A percentile compares a stretch with the other conserved stretches of the same genome.
phyloP scores from a whole-genome alignment of 2,113 vertebrate species.

The Etheostoma spectabile region DNA sequence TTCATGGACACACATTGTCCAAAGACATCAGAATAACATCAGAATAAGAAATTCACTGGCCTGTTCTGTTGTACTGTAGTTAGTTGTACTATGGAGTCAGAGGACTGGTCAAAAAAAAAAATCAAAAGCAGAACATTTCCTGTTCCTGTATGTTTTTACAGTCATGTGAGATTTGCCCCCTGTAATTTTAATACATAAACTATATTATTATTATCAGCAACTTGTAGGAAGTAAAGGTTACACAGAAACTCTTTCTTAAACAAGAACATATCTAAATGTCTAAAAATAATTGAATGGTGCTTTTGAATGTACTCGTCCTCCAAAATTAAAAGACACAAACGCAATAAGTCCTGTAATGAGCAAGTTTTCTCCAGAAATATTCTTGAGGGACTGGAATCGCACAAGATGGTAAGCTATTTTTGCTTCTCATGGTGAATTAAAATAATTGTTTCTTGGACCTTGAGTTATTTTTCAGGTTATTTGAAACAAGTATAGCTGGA shows the following conservation, averaged over 20 bases:
- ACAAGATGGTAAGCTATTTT: constrained; percentile 35
- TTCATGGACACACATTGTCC: neutral
- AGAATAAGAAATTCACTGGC: neutral
- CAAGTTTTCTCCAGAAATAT: constrained; percentile 44
- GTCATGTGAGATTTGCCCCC: neutral
- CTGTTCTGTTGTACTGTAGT: neutral
- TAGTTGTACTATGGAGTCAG: neutral
- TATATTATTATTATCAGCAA: constrained; percentile 12
- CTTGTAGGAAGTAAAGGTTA: constrained; percentile 52
- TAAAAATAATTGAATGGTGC: constrained; percentile 29
- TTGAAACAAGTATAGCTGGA: constrained; percentile 50
- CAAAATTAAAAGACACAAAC: constrained; percentile 63
- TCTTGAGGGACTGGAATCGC: constrained; percentile 48
- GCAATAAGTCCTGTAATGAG: constrained; percentile 66
- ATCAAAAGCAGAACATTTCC: neutral
- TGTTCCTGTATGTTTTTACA: constrained; percentile 20
- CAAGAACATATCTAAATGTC: constrained; percentile 14
- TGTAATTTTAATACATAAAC: constrained; percentile 1
- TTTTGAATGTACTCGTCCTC: constrained; percentile 61
- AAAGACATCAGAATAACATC: neutral
- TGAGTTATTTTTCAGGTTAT: constrained; percentile 62
- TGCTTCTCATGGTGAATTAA: constrained; percentile 56
- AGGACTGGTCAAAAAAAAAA: neutral
- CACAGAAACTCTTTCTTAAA: constrained; percentile 24
- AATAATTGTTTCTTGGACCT: constrained; percentile 73